Evolutionary conservation across 2,888 invertebrate species (phyloP), one percentile per base, ranked within the genome.

Genomic region (Drosophila tanythrix): DNA sequence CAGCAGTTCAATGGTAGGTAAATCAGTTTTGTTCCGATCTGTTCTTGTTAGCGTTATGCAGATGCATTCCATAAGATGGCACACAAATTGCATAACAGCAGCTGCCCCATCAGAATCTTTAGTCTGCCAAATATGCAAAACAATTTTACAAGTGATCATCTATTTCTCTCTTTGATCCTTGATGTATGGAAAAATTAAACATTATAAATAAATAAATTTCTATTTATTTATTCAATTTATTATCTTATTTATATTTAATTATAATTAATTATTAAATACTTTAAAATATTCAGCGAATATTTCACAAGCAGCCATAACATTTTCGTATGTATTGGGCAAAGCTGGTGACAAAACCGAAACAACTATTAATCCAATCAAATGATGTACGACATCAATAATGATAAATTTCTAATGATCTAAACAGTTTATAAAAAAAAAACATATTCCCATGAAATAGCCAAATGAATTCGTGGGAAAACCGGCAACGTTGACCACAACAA

Each of bases 71-170:
- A 21, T 61, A 71, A 66, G 68, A 67, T 60, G 35, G 5, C 50
- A 59, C 25, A 29, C 18, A 67, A 64, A 58, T 80, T 83, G 82
- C 83, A 75, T 80, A 80, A 84, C 70, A 72, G 61, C 76, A 72
- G 78, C 78, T 66, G 78, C 51, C 18, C 55, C 40, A 25, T n/a
- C 15, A 46, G 15, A 35, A 55, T 70, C 55, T 59, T 6, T 2
- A 48, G n/a, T 36, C 29, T 38, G 43, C 18, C 27, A 43, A 63
- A 43, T 15, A 25, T 62, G 6, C 21, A 46, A 18, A n/a, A 52
- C 25, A 36, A 21, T 11, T 11, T 35, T 29, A 58, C 77, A 74
- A 58, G 70, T 77, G 77, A 11, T 43, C 2, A 11, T 11, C 10
- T 10, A 5, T 2, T 2, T 10, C 11, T 13, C n/a, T 43, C n/a